Evolutionary conservation across 2,888 invertebrate species (phyloP).

Genomic region (Desoria tigrina): DNA sequence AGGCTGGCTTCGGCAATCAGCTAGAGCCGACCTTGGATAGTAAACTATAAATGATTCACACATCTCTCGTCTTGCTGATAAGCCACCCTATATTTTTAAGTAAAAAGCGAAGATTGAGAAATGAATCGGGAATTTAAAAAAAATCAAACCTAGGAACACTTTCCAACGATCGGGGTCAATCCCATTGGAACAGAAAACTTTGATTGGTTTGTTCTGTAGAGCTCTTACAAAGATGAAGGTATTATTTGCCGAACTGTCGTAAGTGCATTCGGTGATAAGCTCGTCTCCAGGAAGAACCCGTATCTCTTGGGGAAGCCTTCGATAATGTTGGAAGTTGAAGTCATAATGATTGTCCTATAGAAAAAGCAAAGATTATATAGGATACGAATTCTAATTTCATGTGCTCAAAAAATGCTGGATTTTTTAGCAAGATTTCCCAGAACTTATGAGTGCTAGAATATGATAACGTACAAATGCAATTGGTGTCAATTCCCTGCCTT

Average conservation of each 20-base stretch:
- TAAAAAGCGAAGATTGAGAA: too few species aligned
- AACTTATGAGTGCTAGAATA: background rate
- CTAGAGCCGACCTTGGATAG: slow-evolving; percentile 77
- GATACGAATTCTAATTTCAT: background rate
- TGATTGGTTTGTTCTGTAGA: background rate
- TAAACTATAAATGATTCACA: slow-evolving; percentile 80
- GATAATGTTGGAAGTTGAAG: slow-evolving; percentile 79
- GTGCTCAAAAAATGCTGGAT: background rate
- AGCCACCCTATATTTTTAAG: slow-evolving; percentile 62
- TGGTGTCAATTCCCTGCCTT: slow-evolving; percentile 71
- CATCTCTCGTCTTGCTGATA: slow-evolving; percentile 82
- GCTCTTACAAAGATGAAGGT: slow-evolving; percentile 66
- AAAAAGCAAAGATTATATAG: background rate
- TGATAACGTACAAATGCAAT: slow-evolving; percentile 66
- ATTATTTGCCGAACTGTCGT: slow-evolving; percentile 69
- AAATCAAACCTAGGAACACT: too few species aligned
- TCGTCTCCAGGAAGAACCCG: slow-evolving; percentile 77
- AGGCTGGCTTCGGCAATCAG: slow-evolving; percentile 72
- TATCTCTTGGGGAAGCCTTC: slow-evolving; percentile 72
- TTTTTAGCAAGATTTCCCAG: background rate
- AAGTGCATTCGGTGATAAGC: slow-evolving; percentile 79
- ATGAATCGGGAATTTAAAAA: too few species aligned
- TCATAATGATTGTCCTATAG: slow-evolving; percentile 78
- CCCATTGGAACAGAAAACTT: too few species aligned
- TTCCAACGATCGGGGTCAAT: too few species aligned